Base-by-base conservation (phyloP, 2,888 invertebrate species). In the Drosophila macrospina region DNA sequence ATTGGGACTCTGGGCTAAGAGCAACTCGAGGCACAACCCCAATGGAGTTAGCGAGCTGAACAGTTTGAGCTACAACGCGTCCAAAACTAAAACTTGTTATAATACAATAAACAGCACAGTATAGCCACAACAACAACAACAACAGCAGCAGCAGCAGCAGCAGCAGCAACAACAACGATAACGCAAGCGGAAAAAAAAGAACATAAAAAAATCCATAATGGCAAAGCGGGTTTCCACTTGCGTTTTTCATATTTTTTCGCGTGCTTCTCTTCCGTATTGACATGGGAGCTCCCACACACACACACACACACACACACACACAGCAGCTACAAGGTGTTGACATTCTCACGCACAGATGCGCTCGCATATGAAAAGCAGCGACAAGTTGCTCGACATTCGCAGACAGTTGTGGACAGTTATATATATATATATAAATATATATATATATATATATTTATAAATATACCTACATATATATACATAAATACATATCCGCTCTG, bases 1-100 rank as follows among this genome's bases (percentile, higher is more conserved):
- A 36, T 52, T 55, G 15, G 42, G 44, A 61, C 16, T 3, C 15
- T 13, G n/a, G 30, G 30, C 26, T 16, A 28, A 26, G 24, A 15
- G 36, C 16, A 60, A 13, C 45, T 44, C 26, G 34, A 5, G 57
- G 32, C 39, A 48, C 13, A 66, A 30, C 41, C 44, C 56, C 10
- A 39, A 28, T 55, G 55, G 11, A 48, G 20, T 45, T 10, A 62
- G 13, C 66, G 61, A 70, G 59, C 63, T 60, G 63, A 59, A 50
- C 32, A 26, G 24, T 42, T 63, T 39, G 42, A 63, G 65, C 65
- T 36, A 44, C 63, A 60, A 42, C 20, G 74, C 57, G 59, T 48
- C 47, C 24, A 34, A 66, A 80, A 77, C 79, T 73, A 69, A 68
- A 88, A 79, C 75, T 71, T 69, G 67, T 72, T 78, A 67, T 71